phyloP scores from a whole-genome alignment of 2,797 vertebrate species.

The Fistularia commersonii region DNA sequence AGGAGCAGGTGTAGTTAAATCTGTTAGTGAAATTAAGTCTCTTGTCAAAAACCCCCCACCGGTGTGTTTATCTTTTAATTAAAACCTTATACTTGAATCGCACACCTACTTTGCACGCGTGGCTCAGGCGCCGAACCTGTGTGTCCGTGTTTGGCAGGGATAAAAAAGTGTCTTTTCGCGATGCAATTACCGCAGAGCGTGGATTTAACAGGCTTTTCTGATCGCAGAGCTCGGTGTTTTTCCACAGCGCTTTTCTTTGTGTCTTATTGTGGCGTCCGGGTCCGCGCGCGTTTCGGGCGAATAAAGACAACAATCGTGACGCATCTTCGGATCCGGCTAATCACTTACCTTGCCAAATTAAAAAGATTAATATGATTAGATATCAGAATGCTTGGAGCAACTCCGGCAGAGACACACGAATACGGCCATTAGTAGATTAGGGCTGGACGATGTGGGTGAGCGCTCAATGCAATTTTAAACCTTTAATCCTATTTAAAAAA shows the following conservation, averaged over 20 bases:
- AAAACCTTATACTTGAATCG: slow-evolving; percentile 52
- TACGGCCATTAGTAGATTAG: slow-evolving; percentile 3
- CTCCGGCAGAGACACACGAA: neutral
- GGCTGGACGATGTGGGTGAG: too few species aligned
- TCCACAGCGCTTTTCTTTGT: slow-evolving; percentile 27
- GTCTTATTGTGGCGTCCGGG: neutral
- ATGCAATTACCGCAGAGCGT: slow-evolving; percentile 17
- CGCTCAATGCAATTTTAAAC: too few species aligned
- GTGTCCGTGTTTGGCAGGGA: slow-evolving; percentile 36
- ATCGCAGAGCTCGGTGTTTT: slow-evolving; percentile 18
- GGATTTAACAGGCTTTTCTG: slow-evolving; percentile 31
- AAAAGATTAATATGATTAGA: slow-evolving; percentile 21
- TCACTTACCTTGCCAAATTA: slow-evolving; percentile 18
- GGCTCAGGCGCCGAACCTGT: slow-evolving; percentile 21
- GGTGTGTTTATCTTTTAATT: slow-evolving; percentile 74
- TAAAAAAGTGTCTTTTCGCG: slow-evolving; percentile 16
- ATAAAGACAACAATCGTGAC: slow-evolving; percentile 22
- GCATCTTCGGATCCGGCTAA: slow-evolving; percentile 27
- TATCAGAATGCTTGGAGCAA: slow-evolving; percentile 5
- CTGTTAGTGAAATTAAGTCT: slow-evolving; percentile 54
- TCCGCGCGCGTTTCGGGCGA: slow-evolving; percentile 13
- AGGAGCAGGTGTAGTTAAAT: slow-evolving; percentile 54
- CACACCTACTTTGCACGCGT: slow-evolving; percentile 11
- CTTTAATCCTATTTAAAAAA: too few species aligned
- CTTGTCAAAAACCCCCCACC: slow-evolving; percentile 45